Percentiles rank a stretch among this genome's conserved stretches.
phyloP scores from a whole-genome alignment of 2,888 invertebrate species.

The Coleophora flavipennella region DNA sequence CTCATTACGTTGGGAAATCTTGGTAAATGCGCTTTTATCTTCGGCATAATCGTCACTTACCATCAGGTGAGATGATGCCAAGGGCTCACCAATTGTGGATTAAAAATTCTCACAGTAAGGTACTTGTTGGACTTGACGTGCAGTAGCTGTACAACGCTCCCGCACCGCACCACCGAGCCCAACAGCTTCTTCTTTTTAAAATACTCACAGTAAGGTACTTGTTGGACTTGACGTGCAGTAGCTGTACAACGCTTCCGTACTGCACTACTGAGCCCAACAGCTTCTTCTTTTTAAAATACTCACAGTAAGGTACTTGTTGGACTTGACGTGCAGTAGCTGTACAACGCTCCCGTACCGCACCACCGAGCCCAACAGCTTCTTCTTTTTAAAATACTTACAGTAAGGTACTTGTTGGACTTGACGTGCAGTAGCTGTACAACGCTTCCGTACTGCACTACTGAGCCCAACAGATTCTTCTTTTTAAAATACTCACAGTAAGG shows the following conservation, averaged over 20 bases:
- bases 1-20: too few relatives aligned
- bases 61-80: too few relatives aligned
- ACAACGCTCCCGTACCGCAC: conserved; percentile 96
- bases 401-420: conserved; percentile 98
- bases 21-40: too few relatives aligned
- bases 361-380: conserved; percentile 91
- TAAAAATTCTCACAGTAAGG: conserved; percentile 88
- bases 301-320: conserved; percentile 98
- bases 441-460: conserved; percentile 94
- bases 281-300: conserved; percentile 93
- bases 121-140: conserved; percentile 99
- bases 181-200: conserved; percentile 95
- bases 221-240: conserved; percentile 98
- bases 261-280: conserved; percentile 92
- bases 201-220: conserved; percentile 93
- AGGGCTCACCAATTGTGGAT: too few relatives aligned
- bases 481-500: conserved; percentile 94
- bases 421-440: conserved; percentile 96
- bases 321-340: conserved; percentile 97
- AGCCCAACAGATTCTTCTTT: conserved; percentile 93
- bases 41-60: too few relatives aligned
- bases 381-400: conserved; percentile 94
- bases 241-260: conserved; percentile 95
- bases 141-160: conserved; percentile 93
- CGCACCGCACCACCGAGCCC: conserved; percentile 94